Evolutionary conservation across 2,888 invertebrate genomes (phyloP).

Genomic region (Aphidius colemani): DNA sequence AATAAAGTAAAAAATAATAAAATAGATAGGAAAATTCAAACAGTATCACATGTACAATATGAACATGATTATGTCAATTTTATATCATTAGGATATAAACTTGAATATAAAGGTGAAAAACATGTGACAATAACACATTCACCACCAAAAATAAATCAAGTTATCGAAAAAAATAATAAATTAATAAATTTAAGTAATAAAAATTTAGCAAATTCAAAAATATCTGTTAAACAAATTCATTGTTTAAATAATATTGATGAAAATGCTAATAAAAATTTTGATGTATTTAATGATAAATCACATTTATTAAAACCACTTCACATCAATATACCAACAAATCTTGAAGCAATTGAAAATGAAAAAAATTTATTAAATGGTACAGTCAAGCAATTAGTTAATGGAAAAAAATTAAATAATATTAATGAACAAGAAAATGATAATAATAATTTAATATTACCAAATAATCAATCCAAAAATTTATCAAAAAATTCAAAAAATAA

Average conservation of each 20-base stretch:
- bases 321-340: constrained; percentile 12
- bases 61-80: constrained; percentile 37
- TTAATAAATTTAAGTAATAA: constrained; percentile 1
- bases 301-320: neutral
- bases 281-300: neutral
- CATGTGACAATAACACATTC: constrained; percentile 32
- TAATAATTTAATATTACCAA: too few relatives aligned
- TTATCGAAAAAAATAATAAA: constrained; percentile 1
- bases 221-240: neutral
- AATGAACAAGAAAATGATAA: constrained; percentile 6
- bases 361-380: neutral
- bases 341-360: neutral
- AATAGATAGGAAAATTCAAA: too few relatives aligned
- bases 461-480: constrained; percentile 33
- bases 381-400: neutral
- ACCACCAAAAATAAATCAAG: neutral
- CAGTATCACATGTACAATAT: constrained; percentile 25
- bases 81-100: neutral
- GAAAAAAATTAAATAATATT: constrained; percentile 14
- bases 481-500: constrained; percentile 38
- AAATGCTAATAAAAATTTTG: constrained; percentile 3
- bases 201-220: constrained; percentile 16
- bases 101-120: constrained; percentile 22
- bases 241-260: neutral
- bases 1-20: constrained; percentile 8